These are phyloP conservation scores for Polyodon spathula DNA, from an alignment of 2,113 vertebrate genomes.

Conservation along the genomic window DNA sequence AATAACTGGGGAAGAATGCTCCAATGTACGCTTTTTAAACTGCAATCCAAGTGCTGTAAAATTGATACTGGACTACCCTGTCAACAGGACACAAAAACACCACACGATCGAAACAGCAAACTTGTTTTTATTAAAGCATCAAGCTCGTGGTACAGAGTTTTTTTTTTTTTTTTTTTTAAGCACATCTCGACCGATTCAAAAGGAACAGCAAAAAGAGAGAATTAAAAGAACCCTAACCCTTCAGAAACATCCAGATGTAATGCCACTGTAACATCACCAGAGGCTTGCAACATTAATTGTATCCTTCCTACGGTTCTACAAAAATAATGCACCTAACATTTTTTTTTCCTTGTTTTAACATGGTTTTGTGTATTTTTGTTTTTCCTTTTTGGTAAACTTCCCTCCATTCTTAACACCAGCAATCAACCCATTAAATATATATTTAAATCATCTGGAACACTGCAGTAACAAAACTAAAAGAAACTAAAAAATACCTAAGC, in stretches of 20 bases:
- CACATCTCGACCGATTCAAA: slow-evolving; percentile 61
- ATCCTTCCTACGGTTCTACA: background rate
- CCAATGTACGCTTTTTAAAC: too few species aligned
- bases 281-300: background rate
- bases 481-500: too few species aligned
- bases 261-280: slow-evolving; percentile 28
- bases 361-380: background rate
- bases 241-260: slow-evolving; percentile 37
- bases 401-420: background rate
- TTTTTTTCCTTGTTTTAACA: too few species aligned
- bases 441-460: slow-evolving; percentile 24
- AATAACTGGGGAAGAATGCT: too few species aligned
- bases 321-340: background rate
- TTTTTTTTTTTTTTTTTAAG: slow-evolving; percentile 20
- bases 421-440: too few species aligned
- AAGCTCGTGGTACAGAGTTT: slow-evolving; percentile 54
- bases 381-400: background rate
- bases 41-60: too few species aligned
- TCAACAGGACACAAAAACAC: too few species aligned
- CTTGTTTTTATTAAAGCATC: slow-evolving; percentile 50
- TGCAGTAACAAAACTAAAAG: too few species aligned
- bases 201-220: slow-evolving; percentile 58
- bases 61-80: too few species aligned
- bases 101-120: slow-evolving; percentile 27
- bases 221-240: slow-evolving; percentile 50